These are phyloP conservation scores for Nothura maculosa DNA, from an alignment of 2,797 vertebrate genomes.

Conservation along the genomic window DNA sequence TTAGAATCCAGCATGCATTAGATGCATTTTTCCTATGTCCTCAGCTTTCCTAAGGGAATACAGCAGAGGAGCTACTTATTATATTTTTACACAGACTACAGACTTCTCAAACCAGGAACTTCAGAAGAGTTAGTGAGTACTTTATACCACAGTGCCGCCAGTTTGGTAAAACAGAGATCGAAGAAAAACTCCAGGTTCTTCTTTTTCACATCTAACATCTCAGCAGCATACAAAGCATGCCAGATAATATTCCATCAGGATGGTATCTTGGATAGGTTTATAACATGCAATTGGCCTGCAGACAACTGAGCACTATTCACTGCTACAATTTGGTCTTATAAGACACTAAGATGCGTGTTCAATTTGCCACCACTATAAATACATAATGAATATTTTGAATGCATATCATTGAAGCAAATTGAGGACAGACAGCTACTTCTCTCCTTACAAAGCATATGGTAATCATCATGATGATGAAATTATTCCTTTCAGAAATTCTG, in stretches of 20 bases:
- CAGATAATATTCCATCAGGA: neutral
- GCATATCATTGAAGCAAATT: neutral
- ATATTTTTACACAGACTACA: neutral
- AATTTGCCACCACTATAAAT: neutral
- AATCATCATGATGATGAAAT: neutral
- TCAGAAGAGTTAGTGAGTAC: neutral
- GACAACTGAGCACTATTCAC: neutral
- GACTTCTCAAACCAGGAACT: neutral
- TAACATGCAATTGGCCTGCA: neutral
- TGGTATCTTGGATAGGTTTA: neutral
- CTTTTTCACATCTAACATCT: neutral
- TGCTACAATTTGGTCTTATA: neutral
- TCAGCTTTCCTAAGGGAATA: neutral
- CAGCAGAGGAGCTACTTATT: neutral
- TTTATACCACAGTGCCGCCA: neutral
- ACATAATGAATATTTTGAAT: neutral
- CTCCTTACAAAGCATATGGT: constrained; percentile 1
- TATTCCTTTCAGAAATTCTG: neutral
- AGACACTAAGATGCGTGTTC: neutral
- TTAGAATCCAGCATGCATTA: neutral
- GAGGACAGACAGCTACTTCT: neutral
- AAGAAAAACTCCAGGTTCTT: neutral
- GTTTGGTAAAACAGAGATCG: neutral
- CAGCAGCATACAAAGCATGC: neutral
- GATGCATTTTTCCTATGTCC: neutral